Evolutionary conservation across 2,113 vertebrate genomes (phyloP).

Genomic region (Mesoclemmys tuberculata): DNA sequence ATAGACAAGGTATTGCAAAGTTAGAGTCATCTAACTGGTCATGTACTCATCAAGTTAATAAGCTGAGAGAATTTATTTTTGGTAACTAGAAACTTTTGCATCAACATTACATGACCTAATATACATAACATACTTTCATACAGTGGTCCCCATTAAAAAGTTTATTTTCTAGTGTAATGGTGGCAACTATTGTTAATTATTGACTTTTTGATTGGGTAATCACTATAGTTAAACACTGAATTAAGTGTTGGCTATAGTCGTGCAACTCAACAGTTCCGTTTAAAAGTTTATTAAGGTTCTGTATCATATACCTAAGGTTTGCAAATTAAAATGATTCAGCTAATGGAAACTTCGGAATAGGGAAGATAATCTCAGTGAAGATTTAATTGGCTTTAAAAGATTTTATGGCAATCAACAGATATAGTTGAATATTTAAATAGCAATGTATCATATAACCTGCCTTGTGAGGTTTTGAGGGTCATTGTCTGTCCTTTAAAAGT

Average conservation of each 20-base stretch:
- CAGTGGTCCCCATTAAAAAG: constrained; percentile 68
- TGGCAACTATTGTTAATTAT: constrained; percentile 52
- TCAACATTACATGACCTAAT: constrained; percentile 57
- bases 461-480: constrained; percentile 77
- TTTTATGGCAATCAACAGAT: constrained; percentile 72
- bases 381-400: constrained; percentile 70
- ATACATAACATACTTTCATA: constrained; percentile 29
- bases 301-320: constrained; percentile 70
- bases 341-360: constrained; percentile 59
- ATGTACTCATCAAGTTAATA: constrained; percentile 9
- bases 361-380: constrained; percentile 59
- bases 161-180: constrained; percentile 37
- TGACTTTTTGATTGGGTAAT: constrained; percentile 58
- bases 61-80: constrained; percentile 47
- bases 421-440: constrained; percentile 78
- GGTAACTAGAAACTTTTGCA: constrained; percentile 52
- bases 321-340: constrained; percentile 69
- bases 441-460: constrained; percentile 77
- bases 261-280: constrained; percentile 76
- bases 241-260: constrained; percentile 73
- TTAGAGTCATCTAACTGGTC: constrained; percentile 28
- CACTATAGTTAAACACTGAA: constrained; percentile 72
- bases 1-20: constrained; percentile 34
- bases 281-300: constrained; percentile 73
- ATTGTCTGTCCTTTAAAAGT: constrained; percentile 72